These are phyloP conservation scores for Lamellibrachia satsuma DNA, from an alignment of 2,888 invertebrate species.

Conservation along the genomic window DNA sequence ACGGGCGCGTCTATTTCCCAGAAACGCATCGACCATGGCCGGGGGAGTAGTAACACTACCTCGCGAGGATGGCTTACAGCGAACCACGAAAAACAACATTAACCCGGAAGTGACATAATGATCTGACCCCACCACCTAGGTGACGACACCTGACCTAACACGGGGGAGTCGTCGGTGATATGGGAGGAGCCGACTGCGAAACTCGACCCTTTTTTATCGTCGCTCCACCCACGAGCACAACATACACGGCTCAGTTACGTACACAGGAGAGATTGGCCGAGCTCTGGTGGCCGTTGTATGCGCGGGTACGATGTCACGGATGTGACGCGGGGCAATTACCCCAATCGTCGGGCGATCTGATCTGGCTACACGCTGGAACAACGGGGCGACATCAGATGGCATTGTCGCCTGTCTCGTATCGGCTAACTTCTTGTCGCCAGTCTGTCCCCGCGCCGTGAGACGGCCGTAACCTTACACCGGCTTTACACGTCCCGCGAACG, in stretches of 20 bases:
- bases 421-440: conserved; percentile 11
- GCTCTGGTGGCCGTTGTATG: background rate
- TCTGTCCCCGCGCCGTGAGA: background rate
- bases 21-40: no score
- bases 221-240: background rate
- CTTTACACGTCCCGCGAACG: conserved; percentile 7
- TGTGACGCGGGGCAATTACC: background rate
- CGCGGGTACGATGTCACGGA: background rate
- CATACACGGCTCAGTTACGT: background rate
- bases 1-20: no score
- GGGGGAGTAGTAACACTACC: no score
- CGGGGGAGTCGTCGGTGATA: background rate
- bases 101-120: background rate
- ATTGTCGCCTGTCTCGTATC: conserved; percentile 17
- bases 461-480: background rate
- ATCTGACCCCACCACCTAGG: background rate
- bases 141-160: background rate
- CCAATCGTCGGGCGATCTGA: conserved; percentile 3
- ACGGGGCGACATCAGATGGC: conserved; percentile 13
- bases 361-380: conserved; percentile 17
- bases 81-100: background rate
- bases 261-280: background rate
- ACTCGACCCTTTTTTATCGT: background rate
- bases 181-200: background rate
- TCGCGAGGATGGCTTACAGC: no score